Conservation (phyloP, 37 sponge, comb jelly and placozoan species). For the Ianthella basta region DNA sequence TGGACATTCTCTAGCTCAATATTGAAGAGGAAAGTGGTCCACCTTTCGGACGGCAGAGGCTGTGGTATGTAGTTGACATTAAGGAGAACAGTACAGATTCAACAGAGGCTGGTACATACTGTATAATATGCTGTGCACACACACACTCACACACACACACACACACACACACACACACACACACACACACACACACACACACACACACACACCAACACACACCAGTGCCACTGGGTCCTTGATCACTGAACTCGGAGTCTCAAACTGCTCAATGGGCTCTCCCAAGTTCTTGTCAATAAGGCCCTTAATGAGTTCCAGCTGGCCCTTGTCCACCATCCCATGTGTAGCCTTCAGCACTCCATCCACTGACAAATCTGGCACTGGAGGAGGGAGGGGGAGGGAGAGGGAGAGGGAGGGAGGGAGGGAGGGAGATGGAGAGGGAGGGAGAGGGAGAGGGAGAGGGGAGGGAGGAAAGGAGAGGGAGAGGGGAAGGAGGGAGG, state of each 20-base stretch:
- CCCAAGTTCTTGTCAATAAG: slow-evolving; percentile 91
- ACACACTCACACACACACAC: background rate
- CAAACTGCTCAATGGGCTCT: slow-evolving; percentile 90
- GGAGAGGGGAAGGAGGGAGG: too few species aligned
- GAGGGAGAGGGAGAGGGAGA: too few species aligned
- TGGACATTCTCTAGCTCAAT: slow-evolving; percentile 68
- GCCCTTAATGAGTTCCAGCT: slow-evolving; percentile 88
- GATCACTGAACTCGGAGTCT: slow-evolving; percentile 83
- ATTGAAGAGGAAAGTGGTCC: slow-evolving; percentile 74
- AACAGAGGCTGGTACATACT: too few species aligned
- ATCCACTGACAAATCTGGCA: slow-evolving; percentile 78
- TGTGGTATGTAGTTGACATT: slow-evolving; percentile 8
- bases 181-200: background rate
- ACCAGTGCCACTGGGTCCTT: slow-evolving; percentile 84
- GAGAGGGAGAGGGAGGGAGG: too few species aligned
- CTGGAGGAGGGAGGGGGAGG: slow-evolving; percentile 35
- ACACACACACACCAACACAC: background rate
- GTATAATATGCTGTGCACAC: background rate
- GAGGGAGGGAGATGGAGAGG: too few species aligned
- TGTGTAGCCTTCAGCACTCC: slow-evolving; percentile 79
- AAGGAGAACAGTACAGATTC: too few species aligned
- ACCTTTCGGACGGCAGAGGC: slow-evolving; percentile 72
- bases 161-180: too few species aligned
- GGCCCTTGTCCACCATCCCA: slow-evolving; percentile 77
- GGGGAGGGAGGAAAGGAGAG: too few species aligned